Conservation (phyloP, 2,113 vertebrate genomes). For the Cygnus buccinator region DNA sequence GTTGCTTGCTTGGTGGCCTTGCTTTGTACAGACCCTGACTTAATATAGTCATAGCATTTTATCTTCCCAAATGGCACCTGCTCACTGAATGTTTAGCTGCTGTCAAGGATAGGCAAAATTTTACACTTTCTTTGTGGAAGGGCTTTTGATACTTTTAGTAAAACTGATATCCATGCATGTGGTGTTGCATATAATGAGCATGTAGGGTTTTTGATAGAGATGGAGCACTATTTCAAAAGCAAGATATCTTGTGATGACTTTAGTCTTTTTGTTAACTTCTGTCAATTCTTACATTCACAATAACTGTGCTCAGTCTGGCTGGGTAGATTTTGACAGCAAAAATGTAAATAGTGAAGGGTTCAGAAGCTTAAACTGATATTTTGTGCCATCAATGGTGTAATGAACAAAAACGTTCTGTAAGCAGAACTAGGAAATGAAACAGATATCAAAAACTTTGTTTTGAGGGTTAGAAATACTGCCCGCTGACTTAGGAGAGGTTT, state of each 20-base stretch:
- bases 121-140: not conserved
- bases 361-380: not conserved
- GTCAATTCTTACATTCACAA: not conserved
- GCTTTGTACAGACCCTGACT: constrained; percentile 69
- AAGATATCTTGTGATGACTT: not conserved
- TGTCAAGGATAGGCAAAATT: constrained; percentile 48
- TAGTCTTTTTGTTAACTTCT: not conserved
- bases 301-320: not conserved
- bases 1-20: constrained; percentile 79
- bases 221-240: not conserved
- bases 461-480: not conserved
- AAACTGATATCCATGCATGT: not conserved
- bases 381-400: not conserved
- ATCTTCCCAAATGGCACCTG: not conserved
- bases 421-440: not conserved
- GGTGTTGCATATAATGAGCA: not conserved
- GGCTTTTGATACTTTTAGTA: not conserved
- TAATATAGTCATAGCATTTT: not conserved
- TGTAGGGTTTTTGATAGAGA: not conserved
- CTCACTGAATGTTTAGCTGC: constrained; percentile 28
- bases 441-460: not conserved
- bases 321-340: not conserved
- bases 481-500: not conserved
- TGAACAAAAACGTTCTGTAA: not conserved
- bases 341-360: not conserved